phyloP scores from a whole-genome alignment of 2,888 invertebrate genomes.

The Scaptomyza reducta region DNA sequence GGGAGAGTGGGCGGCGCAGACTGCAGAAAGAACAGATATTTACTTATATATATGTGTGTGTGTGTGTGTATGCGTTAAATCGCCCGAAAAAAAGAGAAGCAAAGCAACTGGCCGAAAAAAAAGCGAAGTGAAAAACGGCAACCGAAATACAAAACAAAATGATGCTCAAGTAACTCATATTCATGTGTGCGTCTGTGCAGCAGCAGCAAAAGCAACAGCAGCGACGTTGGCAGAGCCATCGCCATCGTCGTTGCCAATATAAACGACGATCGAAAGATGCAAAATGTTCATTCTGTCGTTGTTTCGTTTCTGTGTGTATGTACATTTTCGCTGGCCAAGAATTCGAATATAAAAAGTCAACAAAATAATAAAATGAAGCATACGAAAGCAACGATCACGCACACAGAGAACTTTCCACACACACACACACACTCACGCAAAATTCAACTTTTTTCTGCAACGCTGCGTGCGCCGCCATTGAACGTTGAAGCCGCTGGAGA shows the following conservation, averaged over 20 bases:
- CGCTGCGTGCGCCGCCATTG: conserved; percentile 76
- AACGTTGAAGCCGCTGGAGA: conserved; percentile 59
- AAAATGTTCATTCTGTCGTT: conserved; percentile 74
- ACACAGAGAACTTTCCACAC: conserved; percentile 21
- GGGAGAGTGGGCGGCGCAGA: conserved; percentile 61
- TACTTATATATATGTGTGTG: conserved; percentile 19
- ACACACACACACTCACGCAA: conserved; percentile 31
- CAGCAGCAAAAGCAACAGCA: conserved; percentile 38
- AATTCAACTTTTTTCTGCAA: conserved; percentile 64
- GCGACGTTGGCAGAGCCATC: conserved; percentile 34
- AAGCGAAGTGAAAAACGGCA: conserved; percentile 43
- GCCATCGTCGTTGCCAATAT: conserved; percentile 68
- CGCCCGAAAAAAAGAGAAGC: conserved; percentile 53
- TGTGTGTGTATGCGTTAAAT: conserved; percentile 44
- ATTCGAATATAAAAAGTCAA: conserved; percentile 71
- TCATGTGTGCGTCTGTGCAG: conserved; percentile 38
- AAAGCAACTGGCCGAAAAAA: conserved; percentile 49
- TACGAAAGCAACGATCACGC: conserved; percentile 68
- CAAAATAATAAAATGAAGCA: conserved; percentile 78
- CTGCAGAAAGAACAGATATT: conserved; percentile 61
- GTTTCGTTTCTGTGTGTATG: conserved; percentile 65
- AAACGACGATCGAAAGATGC: conserved; percentile 79
- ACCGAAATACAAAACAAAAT: conserved; percentile 66
- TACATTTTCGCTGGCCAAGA: conserved; percentile 55
- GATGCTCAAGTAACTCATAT: conserved; percentile 74